Evolutionary conservation across 1,140 invertebrate genomes (phyloP).

Genomic region (Lepidurus apus): DNA sequence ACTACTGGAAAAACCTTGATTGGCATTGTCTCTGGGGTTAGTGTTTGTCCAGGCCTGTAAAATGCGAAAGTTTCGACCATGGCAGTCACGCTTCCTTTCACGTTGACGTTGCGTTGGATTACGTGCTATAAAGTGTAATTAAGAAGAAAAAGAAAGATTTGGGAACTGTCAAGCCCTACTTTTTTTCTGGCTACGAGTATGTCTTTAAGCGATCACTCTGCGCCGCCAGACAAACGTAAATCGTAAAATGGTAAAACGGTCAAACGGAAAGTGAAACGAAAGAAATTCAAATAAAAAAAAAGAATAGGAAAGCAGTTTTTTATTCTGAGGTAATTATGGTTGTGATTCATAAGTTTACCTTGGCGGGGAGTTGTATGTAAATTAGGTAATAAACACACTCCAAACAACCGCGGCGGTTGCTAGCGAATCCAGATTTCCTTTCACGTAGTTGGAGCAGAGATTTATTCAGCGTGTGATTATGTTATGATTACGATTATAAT

Average conservation of each 20-base stretch:
- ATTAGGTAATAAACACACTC: constrained; percentile 15
- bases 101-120: not conserved
- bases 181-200: not conserved
- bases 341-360: constrained; percentile 7
- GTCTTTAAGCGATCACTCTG: not conserved
- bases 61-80: not conserved
- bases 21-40: not conserved
- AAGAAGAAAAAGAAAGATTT: not conserved
- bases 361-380: constrained; percentile 13
- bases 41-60: not conserved
- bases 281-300: not conserved
- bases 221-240: not conserved
- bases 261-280: not conserved
- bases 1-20: not conserved
- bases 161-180: not conserved
- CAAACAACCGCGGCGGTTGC: not conserved
- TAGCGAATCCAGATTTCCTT: not conserved
- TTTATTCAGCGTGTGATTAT: not conserved
- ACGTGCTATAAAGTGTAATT: constrained; percentile 14
- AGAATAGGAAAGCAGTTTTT: not conserved
- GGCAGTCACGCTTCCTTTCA: not conserved
- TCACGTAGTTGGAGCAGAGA: not conserved
- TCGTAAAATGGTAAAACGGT: not conserved
- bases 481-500: not conserved
- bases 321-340: not conserved